These are phyloP conservation scores for Drosophila subobscura DNA, from an alignment of 1,140 invertebrate genomes.

Conservation along the genomic window DNA sequence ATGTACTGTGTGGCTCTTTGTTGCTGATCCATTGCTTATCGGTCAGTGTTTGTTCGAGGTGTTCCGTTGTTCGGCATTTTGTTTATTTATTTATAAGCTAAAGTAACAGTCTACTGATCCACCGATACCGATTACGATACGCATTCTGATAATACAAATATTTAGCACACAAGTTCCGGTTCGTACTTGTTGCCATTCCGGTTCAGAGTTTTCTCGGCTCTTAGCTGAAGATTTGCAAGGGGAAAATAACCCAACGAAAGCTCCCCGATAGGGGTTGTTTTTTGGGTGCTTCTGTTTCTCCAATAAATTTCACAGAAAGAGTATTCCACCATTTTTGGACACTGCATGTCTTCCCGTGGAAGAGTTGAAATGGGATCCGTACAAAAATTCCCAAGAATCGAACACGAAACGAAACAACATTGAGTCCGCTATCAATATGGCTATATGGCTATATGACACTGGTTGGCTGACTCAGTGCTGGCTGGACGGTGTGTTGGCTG, in stretches of 20 bases:
- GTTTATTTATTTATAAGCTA: constrained; percentile 42
- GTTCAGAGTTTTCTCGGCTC: no score
- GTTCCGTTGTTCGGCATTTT: neutral
- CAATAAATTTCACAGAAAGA: no score
- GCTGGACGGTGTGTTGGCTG: constrained; percentile 34
- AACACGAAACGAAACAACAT: neutral
- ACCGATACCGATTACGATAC: constrained; percentile 22
- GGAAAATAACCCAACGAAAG: no score
- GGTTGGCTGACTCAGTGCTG: neutral
- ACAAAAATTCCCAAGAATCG: constrained; percentile 2
- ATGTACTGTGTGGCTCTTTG: constrained; percentile 4
- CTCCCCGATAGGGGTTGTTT: neutral
- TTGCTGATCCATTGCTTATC: constrained; percentile 38
- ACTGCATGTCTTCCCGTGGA: constrained; percentile 18
- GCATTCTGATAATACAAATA: constrained; percentile 13
- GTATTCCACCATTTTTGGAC: constrained; percentile 28
- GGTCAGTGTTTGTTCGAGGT: constrained; percentile 16
- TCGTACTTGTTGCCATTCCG: no score
- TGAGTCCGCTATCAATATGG: constrained; percentile 9
- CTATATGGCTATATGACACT: constrained; percentile 3
- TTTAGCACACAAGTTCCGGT: neutral
- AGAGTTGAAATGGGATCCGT: constrained; percentile 15
- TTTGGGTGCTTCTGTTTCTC: neutral
- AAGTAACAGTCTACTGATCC: constrained; percentile 10
- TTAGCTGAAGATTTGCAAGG: no score